Evolutionary conservation across 2,888 invertebrate genomes (phyloP), one percentile per base, ranked within the genome.

Genomic region (Stomorhina lunata): DNA sequence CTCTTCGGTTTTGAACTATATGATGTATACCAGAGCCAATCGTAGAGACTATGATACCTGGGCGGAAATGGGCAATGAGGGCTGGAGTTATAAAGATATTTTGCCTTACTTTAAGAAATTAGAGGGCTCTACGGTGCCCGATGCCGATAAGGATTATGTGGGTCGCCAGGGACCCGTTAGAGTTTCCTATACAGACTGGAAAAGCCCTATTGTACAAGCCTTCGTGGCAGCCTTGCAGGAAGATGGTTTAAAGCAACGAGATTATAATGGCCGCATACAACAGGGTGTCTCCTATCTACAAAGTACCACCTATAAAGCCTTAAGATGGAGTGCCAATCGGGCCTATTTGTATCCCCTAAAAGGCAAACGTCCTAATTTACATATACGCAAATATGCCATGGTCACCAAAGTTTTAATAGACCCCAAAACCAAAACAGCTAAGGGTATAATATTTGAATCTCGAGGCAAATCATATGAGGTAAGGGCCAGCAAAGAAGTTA

Each of bases 61-160:
- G 97, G 93, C 93, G 1, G 91, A 91, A 0, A 87, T 94, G 86
- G 96, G 95, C 0, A 95, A 95, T 88, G 89, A 92, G 0, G 95
- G 95, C 0, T 96, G 96, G 96, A 93, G 94, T 45, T 96, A 93
- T 92, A 89, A 93, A 1, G 93, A 95, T 10, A 93, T 96, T 0
- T 88, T 95, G 10, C 94, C 94, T 0, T 96, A 95, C 88, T 96
- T 95, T 89, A 94, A 94, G 86, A 96, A 96, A 90, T 91, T 94
- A 15, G 96, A 96, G 91, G 94, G 94, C 73, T 94, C 93, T 5
- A 92, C 92, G 40, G 93, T 95, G 22, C 92, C 93, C 0, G 90
- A 90, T 73, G 88, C 90, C 4, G 90, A 92, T n/a, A 75, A 87
- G 0, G 86, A 87, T 0, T 92, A 91, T 83, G 93, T 93, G 81